These are phyloP conservation scores for Pseudochirops corinnae DNA, from an alignment of 2,797 vertebrate species.

Conservation along the genomic window DNA sequence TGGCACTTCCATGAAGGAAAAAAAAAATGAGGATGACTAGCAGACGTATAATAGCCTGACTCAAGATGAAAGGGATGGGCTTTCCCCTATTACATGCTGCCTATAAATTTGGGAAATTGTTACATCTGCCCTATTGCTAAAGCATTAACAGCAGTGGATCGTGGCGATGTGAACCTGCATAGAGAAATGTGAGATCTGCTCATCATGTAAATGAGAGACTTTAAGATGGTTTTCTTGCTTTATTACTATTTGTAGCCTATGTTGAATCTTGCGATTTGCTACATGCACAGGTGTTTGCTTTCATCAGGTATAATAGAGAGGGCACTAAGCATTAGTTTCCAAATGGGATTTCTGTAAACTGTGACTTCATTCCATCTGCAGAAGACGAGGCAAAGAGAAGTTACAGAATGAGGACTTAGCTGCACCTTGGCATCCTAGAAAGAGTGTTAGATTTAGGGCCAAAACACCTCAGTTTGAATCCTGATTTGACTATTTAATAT, in stretches of 20 bases:
- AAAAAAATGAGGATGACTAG: neutral
- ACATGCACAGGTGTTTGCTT: neutral
- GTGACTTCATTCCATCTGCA: neutral
- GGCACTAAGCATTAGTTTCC: neutral
- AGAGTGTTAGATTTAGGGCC: neutral
- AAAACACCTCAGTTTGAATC: neutral
- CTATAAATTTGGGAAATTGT: neutral
- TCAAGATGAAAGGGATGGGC: rapidly evolving
- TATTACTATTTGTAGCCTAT: neutral
- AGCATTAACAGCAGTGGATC: rapidly evolving
- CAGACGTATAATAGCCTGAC: rapidly evolving
- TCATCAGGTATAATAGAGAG: neutral
- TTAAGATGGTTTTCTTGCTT: neutral
- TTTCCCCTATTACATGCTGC: neutral
- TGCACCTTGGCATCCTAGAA: neutral
- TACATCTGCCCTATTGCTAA: neutral
- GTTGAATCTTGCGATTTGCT: neutral
- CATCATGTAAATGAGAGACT: neutral
- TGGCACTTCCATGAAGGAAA: neutral
- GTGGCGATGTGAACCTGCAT: neutral
- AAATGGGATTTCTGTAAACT: neutral
- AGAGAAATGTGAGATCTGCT: neutral
- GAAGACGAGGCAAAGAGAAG: neutral
- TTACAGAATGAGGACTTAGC: neutral
- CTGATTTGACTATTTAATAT: neutral